Base-by-base conservation (phyloP, 2,888 invertebrate species). In the Latrodectus hesperus region DNA sequence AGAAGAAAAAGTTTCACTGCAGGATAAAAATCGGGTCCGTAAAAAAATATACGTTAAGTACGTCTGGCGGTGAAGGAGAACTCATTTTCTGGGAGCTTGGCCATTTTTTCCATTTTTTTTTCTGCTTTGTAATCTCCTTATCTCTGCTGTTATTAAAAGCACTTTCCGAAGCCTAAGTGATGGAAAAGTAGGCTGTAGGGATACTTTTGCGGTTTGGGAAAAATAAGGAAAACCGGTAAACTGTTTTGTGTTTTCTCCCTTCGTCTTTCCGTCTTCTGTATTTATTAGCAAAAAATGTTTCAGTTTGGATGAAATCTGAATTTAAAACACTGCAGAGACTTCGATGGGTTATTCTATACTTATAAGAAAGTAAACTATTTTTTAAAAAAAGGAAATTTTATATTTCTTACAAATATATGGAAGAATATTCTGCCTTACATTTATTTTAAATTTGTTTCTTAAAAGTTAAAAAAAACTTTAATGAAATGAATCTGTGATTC, bases 101-200 rank as follows among this genome's bases (percentile, higher is more conserved):
- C 60, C 60, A 60, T 16, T 16, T n/a, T n/a, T 60, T 16, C 11
- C 74, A 74, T 55, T 82, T 82, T 82, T 82, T 53, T 75, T 75
- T 55, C 60, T 75, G 65, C 55, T 82, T 60, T 68, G 74, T 82
- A 82, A 82, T 82, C 82, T 75, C 74, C 82, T 82, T 82, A 82
- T 82, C 81, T 81, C 49, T 64, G 82, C 82, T n/a, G 12, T 60
- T 82, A 82, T 82, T 82, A 82, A 82, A 82, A 75, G 82, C 82
- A 74, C 75, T 82, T 82, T 82, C 53, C 73, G 65, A 80, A 73
- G 72, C 71, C 71, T 60, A 60, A 60, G 60, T 60, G 60, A 12
- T 51, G 81, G 22, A 17, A 52, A 38, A 67, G 67, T 16, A 72
- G 26, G 60, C 52, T 26, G 14, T 17, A 52, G 55, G 53, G 73